Evolutionary conservation across 2,113 vertebrate species (phyloP), one percentile per base, ranked within the genome.

Genomic region (Tragelaphus scriptus): DNA sequence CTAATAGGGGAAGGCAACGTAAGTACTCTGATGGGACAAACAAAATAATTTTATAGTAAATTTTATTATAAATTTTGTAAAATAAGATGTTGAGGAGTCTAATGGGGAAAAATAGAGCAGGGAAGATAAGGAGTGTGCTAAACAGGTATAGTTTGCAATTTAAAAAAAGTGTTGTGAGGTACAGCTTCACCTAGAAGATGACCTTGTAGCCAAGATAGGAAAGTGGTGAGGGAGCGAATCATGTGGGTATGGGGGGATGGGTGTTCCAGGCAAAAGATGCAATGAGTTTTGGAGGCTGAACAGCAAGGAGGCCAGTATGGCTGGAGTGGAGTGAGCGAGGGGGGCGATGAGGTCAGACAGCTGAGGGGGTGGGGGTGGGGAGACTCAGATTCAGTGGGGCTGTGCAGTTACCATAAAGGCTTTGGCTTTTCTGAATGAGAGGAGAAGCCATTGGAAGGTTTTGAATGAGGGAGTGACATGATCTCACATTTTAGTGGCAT

Each of bases 321-420:
- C 26, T 47, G 3, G 25, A 8, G n/a, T 15, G 25, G 75, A 84
- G 7, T 2, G n/a, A 21, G 4, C 1, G 4, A 36, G 21, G 30
- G 11, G 16, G 15, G 28, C 15, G 30, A 26, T 2, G 44, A 87
- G 65, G 12, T 51, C 80, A 63, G 47, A 88, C 13, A 32, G 26
- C 23, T 8, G 1, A 2, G 61, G 4, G 25, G 44, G 14, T 19
- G 28, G 11, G 1, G 6, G 1, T 26, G n/a, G 32, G 25, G 10
- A 9, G 5, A 12, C 56, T 81, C 85, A 23, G 25, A 14, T 36
- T 68, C 63, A 16, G 0, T 6, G 3, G 28, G 53, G 12, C 32
- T 11, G 4, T 2, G 6, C 5, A 26, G n/a, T 47, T 36, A 26
- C 28, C 12, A 0, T 55, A 47, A 61, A 40, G 56, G 79, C n/a